These are phyloP conservation scores for Spodoptera picta DNA, from an alignment of 2,888 invertebrate species.

Conservation along the genomic window DNA sequence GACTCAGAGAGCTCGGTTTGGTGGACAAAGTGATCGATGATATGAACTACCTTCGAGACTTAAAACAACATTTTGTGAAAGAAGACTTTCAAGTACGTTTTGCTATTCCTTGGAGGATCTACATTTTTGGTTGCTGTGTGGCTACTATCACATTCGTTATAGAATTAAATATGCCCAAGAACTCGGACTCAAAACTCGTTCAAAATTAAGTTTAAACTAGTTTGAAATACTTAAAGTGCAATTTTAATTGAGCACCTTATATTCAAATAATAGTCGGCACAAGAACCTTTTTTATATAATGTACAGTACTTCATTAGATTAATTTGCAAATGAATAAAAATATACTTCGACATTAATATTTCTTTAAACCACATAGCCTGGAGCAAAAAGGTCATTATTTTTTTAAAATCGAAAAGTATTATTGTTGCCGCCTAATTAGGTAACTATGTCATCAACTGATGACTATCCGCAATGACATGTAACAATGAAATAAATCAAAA, in stretches of 20 bases:
- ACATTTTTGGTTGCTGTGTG: conserved; percentile 55
- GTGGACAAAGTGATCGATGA: conserved; percentile 55
- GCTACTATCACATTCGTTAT: conserved; percentile 55
- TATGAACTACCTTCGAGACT: conserved; percentile 37
- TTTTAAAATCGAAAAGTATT: neutral
- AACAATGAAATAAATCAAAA: conserved; percentile 31
- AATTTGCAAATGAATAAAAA: too few relatives aligned
- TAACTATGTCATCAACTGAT: conserved; percentile 18
- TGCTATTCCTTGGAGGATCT: conserved; percentile 66
- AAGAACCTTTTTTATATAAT: too few relatives aligned
- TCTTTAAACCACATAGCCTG: too few relatives aligned
- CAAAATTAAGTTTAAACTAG: too few relatives aligned
- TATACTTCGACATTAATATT: too few relatives aligned
- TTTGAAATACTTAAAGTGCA: too few relatives aligned
- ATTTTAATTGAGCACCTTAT: too few relatives aligned
- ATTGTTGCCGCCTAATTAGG: neutral
- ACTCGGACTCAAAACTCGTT: neutral
- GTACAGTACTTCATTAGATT: too few relatives aligned
- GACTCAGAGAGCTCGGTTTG: conserved; percentile 69
- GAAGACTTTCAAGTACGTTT: conserved; percentile 40
- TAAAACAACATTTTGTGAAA: conserved; percentile 43
- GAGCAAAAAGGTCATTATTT: neutral
- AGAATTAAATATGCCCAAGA: conserved; percentile 49
- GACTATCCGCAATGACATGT: neutral
- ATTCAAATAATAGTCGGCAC: too few relatives aligned